Percentiles rank a stretch among this genome's conserved stretches.
Conservation (phyloP, 2,797 vertebrate genomes). For the Alosa sapidissima region DNA sequence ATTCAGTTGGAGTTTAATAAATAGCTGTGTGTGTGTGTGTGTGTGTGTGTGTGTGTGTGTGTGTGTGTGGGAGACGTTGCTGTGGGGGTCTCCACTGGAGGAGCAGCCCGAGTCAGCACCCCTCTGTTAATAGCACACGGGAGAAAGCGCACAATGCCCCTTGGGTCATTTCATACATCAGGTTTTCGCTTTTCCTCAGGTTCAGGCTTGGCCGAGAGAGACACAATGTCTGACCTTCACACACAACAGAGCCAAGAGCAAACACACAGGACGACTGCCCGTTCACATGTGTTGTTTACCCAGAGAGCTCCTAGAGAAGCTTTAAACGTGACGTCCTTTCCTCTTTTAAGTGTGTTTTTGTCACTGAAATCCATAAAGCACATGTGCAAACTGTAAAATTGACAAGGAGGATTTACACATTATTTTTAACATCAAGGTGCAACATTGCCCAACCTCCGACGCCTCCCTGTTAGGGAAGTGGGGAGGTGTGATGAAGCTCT, state of each 20-base stretch:
- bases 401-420: slow-evolving; percentile 3
- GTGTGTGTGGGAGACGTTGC: neutral
- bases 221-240: neutral
- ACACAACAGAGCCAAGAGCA: neutral
- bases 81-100: neutral
- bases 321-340: slow-evolving; percentile 1
- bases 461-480: slow-evolving; percentile 7
- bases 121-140: slow-evolving; percentile 4
- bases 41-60: neutral
- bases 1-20: slow-evolving; percentile 1
- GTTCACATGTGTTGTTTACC: neutral
- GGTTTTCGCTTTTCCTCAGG: neutral
- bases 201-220: neutral
- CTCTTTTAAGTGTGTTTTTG: neutral
- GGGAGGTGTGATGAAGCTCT: slow-evolving; percentile 15
- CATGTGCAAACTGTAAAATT: slow-evolving; percentile 9
- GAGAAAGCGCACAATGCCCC: neutral
- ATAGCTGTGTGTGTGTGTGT: neutral
- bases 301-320: neutral
- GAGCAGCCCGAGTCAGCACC: neutral
- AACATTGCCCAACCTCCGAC: neutral
- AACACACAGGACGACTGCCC: neutral
- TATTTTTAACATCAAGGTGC: slow-evolving; percentile 19
- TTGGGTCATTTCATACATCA: neutral
- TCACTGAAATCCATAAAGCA: neutral